Base-by-base conservation (phyloP, 1,140 invertebrate species). In the Drosophila rufa region DNA sequence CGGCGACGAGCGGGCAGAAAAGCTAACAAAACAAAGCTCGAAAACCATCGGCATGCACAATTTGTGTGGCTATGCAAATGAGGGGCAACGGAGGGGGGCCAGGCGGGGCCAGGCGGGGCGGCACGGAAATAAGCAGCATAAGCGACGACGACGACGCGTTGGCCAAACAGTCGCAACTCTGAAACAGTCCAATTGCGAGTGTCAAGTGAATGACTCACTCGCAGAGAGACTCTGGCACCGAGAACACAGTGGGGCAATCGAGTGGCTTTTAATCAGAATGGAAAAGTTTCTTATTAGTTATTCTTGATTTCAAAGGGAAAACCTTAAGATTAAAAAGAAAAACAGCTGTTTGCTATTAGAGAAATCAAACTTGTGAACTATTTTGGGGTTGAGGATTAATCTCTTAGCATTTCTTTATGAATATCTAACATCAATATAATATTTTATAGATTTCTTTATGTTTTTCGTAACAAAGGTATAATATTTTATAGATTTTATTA, bases 61-160 rank as follows among this genome's bases (percentile, higher is more conserved):
- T 71, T 78, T 80, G 25, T 78, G 74, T 51, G 64, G 65, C 59
- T 66, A 82, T 85, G 82, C 79, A 86, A 86, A 86, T 82, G 69
- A 75, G 61, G 55, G 15, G 22, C 27, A 2, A 12, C 17, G 25
- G 42, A 42, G 17, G n/a, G 55, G n/a, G 55, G n/a, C n/a, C n/a
- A n/a, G n/a, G n/a, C n/a, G n/a, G 38, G 50, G 62, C 17, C 14
- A 60, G 33, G 27, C 42, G 30, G 62, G 56, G 33, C 25, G 65
- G 57, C 42, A 77, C 38, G 65, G 53, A 48, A 77, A 75, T 67
- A 67, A 66, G 80, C 71, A 84, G 53, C 53, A 55, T 65, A 60
- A 36, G 33, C 33, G 8, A 9, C 33, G 33, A 9, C 58, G 75
- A 75, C 83, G 77, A 62, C 76, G 77, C 84, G 84, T 87, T 89